These are phyloP conservation scores for Hoplodrina ambigua DNA, from an alignment of 2,888 invertebrate species.

Conservation along the genomic window DNA sequence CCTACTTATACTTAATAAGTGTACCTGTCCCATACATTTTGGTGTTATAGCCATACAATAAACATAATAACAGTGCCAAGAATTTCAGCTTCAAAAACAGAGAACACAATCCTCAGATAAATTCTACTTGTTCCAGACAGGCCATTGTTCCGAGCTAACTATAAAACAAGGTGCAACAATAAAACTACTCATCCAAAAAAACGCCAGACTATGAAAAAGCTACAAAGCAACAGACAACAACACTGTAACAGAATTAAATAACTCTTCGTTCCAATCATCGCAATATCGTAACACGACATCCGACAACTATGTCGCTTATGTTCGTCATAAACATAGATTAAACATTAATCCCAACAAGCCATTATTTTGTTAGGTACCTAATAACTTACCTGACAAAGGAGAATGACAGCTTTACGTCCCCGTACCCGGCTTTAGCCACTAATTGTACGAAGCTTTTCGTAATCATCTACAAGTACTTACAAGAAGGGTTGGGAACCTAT, in stretches of 20 bases:
- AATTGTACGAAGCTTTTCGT: constrained; percentile 59
- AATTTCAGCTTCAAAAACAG: constrained; percentile 7
- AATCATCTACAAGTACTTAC: constrained; percentile 53
- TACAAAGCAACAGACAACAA: constrained; percentile 40
- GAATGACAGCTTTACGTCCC: constrained; percentile 59
- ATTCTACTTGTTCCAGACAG: background rate
- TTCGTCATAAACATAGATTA: constrained; percentile 66
- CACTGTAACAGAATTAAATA: constrained; percentile 51
- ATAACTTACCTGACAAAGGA: constrained; percentile 65
- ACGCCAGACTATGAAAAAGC: constrained; percentile 9
- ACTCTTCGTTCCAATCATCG: constrained; percentile 54
- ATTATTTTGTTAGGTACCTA: constrained; percentile 63
- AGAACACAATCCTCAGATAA: constrained; percentile 5
- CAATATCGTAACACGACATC: constrained; percentile 24
- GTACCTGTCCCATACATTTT: background rate
- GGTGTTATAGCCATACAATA: background rate
- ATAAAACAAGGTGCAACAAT: constrained; percentile 24
- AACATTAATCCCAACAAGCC: constrained; percentile 63
- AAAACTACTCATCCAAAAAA: constrained; percentile 19
- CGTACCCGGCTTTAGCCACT: constrained; percentile 55
- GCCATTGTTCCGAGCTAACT: constrained; percentile 23
- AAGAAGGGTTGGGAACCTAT: constrained; percentile 48
- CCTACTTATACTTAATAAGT: background rate
- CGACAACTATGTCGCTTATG: constrained; percentile 60
- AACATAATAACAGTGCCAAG: background rate